phyloP scores from a whole-genome alignment of 1,140 invertebrate genomes.

The Triops cancriformis region DNA sequence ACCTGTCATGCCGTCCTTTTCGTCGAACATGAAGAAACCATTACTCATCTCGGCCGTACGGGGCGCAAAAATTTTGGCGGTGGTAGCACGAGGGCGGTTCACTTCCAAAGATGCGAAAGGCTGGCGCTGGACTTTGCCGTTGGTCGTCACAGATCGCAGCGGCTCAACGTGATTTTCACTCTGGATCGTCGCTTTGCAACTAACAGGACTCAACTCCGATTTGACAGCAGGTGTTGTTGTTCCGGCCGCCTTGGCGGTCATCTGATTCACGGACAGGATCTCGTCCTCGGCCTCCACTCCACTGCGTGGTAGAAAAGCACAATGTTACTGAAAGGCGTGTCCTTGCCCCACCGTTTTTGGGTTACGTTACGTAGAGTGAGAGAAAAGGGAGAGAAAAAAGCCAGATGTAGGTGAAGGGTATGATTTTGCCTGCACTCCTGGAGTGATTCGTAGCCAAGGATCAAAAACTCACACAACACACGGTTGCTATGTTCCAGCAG shows the following conservation, averaged over 20 bases:
- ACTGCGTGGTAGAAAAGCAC: slow-evolving; percentile 51
- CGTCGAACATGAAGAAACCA: slow-evolving; percentile 79
- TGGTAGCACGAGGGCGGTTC: slow-evolving; percentile 34
- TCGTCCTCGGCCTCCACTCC: slow-evolving; percentile 76
- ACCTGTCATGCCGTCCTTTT: slow-evolving; percentile 74
- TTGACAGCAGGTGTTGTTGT: not conserved
- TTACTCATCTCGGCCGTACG: slow-evolving; percentile 87
- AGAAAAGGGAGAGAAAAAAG: not conserved
- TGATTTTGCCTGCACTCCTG: not conserved
- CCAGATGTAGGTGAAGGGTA: not conserved
- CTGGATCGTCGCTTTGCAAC: not conserved
- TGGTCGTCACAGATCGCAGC: not conserved
- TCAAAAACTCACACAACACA: not conserved
- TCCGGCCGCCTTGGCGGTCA: slow-evolving; percentile 31
- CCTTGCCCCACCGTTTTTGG: not conserved
- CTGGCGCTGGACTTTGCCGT: not conserved
- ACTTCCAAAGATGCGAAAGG: not conserved
- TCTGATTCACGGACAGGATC: slow-evolving; percentile 69
- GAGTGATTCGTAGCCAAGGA: not conserved
- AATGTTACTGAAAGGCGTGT: not conserved
- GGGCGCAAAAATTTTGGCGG: slow-evolving; percentile 61
- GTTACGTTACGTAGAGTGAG: not conserved
- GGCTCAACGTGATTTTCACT: not conserved
- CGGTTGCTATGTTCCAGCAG: no score
- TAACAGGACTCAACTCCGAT: slow-evolving; percentile 10